Conservation (phyloP, 2,113 vertebrate genomes). For the Callionymus lyra region DNA sequence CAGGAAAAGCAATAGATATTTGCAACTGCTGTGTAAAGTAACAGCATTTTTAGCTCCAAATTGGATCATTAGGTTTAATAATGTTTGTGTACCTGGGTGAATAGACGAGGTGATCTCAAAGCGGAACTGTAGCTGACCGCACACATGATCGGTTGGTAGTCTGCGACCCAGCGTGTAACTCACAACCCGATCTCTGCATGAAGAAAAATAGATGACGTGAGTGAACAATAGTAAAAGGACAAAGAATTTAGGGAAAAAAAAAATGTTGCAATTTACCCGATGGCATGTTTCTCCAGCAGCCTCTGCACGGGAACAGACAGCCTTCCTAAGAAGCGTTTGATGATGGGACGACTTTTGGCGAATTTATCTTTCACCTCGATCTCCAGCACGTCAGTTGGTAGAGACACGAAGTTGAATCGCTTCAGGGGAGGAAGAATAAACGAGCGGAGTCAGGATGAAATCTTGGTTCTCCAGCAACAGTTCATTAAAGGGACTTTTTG, state of each 20-base stretch:
- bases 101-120: constrained; percentile 95
- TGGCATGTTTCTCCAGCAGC: constrained; percentile 92
- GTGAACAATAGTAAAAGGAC: background rate
- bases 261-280: constrained; percentile 70
- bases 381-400: constrained; percentile 95
- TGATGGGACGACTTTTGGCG: constrained; percentile 94
- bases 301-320: constrained; percentile 91
- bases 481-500: no score
- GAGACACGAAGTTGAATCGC: constrained; percentile 91
- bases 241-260: background rate
- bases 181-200: constrained; percentile 84
- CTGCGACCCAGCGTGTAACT: constrained; percentile 90
- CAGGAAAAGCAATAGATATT: no score
- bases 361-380: constrained; percentile 99
- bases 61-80: background rate
- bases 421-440: constrained; percentile 51
- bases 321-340: constrained; percentile 95
- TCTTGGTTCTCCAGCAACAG: no score
- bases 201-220: background rate
- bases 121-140: constrained; percentile 93
- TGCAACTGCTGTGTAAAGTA: no score
- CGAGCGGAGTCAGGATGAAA: no score
- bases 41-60: no score
- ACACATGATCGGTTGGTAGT: constrained; percentile 94
- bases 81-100: constrained; percentile 74